Base-by-base conservation (phyloP, 2,797 vertebrate genomes). In the Melanotaenia parkinsoni region DNA sequence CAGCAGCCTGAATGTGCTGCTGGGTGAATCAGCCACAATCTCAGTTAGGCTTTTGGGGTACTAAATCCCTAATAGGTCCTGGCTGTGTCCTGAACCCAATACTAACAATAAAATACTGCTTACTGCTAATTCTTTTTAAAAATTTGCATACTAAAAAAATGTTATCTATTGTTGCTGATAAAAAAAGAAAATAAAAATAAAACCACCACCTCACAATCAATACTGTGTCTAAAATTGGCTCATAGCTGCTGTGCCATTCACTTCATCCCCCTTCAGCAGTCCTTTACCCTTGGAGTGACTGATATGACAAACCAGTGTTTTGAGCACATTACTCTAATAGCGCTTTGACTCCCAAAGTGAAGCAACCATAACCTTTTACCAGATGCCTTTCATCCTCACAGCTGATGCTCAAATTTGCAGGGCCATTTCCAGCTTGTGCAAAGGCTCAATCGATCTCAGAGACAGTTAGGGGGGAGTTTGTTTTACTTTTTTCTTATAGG, bases 401-500 rank as follows among this genome's bases (percentile, higher is more conserved):
- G 81, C 82, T 88, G 88, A 87, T 76, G 47, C 74, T 87, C 86
- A 88, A 60, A 57, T 74, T 81, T 66, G 58, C 64, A 45, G 69
- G 74, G 83, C 87, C 84, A 85, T 89, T 88, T 86, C 82, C 69
- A 85, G 76, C 80, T 75, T 77, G 81, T 60, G 80, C 82, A 50
- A 79, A 47, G 72, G 82, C 86, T 90, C 79, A 86, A 81, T 86
- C 86, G 82, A 86, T 89, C 79, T 60, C 71, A 56, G 80, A 87
- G 78, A 80, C 58, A 57, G 79, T 81, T 67, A 54, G 73, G 72
- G 38, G 13, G 40, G 60, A 63, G 40, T 53, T 67, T 54, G 72
- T 83, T 85, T 84, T 33, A 69, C 76, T 65, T 50, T 59, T 67
- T 72, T 65, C 56, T 30, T 54, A 65, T 16, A 51, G 28, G 64